Evolutionary conservation across 2,113 vertebrate species (phyloP).

Genomic region (Larimichthys crocea): DNA sequence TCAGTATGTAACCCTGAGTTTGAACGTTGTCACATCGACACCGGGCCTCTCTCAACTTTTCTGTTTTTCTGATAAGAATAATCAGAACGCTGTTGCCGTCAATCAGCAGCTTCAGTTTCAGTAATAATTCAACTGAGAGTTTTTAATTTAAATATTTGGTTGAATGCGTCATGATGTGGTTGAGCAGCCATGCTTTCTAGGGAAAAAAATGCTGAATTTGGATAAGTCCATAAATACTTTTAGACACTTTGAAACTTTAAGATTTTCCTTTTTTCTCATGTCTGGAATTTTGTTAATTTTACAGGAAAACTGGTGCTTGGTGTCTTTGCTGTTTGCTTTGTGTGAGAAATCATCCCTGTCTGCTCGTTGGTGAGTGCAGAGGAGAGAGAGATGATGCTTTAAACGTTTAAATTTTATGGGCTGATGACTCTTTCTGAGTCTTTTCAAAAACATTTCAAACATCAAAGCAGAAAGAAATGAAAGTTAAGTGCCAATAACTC

Average conservation of each 20-base stretch:
- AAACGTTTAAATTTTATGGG: neutral
- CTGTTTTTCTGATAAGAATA: neutral
- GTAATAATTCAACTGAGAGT: neutral
- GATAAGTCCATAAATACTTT: too few species aligned
- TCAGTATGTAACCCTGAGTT: constrained; percentile 48
- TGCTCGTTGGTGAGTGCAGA: neutral
- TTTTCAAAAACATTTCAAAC: neutral
- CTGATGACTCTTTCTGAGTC: neutral
- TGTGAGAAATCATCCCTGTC: neutral
- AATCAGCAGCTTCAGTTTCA: neutral
- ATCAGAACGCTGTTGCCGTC: neutral
- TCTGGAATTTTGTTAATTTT: neutral
- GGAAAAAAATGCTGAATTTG: neutral
- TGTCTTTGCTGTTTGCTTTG: neutral
- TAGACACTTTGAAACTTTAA: neutral
- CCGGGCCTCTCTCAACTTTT: constrained; percentile 11
- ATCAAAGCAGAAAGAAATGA: neutral
- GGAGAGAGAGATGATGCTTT: neutral
- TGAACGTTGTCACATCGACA: constrained; percentile 11
- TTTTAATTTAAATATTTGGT: neutral
- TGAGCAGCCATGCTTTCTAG: neutral
- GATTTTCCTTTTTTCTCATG: neutral
- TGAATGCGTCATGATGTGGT: neutral
- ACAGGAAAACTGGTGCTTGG: neutral
- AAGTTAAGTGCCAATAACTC: neutral